Percentiles rank a stretch among this genome's conserved stretches.
Conservation (phyloP, 2,888 invertebrate genomes). For the Dascillus cervinus region DNA sequence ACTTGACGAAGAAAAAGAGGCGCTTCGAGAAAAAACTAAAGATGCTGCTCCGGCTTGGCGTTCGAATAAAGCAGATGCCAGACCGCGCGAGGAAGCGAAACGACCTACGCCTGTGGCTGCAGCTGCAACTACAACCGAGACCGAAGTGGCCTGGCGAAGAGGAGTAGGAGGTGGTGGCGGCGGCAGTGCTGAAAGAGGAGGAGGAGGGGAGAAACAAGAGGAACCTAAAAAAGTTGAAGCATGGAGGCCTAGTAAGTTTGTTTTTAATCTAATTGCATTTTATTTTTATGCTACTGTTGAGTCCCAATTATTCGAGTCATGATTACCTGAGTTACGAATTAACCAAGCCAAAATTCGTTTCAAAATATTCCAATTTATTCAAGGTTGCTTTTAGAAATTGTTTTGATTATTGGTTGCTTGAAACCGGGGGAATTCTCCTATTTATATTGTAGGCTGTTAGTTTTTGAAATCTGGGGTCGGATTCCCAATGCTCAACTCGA, state of each 20-base stretch:
- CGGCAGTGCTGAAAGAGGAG: not conserved
- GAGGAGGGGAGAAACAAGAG: conserved; percentile 10
- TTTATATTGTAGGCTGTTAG: too few relatives aligned
- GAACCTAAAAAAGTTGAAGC: conserved; percentile 6
- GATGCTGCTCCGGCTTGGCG: conserved; percentile 11
- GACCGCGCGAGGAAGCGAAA: not conserved
- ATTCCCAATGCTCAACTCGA: too few relatives aligned
- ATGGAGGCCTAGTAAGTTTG: conserved; percentile 29
- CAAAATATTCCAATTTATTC: too few relatives aligned
- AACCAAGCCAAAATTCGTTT: too few relatives aligned
- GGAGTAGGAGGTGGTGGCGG: conserved; percentile 6
- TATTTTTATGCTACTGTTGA: too few relatives aligned
- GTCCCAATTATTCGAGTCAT: too few relatives aligned
- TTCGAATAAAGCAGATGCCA: conserved; percentile 7
- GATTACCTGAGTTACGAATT: too few relatives aligned
- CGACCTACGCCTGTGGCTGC: conserved; percentile 1
- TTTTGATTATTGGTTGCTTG: too few relatives aligned
- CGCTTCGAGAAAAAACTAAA: conserved; percentile 7
- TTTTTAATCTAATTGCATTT: too few relatives aligned
- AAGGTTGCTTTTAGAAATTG: too few relatives aligned
- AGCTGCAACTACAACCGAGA: not conserved
- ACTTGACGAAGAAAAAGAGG: conserved; percentile 47
- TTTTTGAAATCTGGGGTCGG: too few relatives aligned
- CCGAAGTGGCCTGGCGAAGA: conserved; percentile 21
- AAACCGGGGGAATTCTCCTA: too few relatives aligned